Evolutionary conservation across 2,888 invertebrate genomes (phyloP).

Genomic region (Drosophila fungiperda): DNA sequence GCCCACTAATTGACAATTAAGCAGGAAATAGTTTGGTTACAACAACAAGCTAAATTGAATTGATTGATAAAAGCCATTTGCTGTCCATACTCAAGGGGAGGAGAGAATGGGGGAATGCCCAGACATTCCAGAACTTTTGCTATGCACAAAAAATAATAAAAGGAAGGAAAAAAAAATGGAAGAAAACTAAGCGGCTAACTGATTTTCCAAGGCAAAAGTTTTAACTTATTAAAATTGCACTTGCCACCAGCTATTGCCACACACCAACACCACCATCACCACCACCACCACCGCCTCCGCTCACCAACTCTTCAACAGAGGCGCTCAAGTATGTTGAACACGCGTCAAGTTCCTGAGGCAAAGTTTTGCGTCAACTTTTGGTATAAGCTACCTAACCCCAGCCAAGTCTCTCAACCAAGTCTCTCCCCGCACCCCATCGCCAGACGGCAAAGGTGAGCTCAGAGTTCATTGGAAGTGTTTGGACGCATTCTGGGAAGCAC

Average conservation of each 20-base stretch:
- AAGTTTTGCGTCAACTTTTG: constrained; percentile 77
- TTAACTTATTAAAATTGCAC: constrained; percentile 80
- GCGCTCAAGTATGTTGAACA: constrained; percentile 81
- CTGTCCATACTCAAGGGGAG: constrained; percentile 15
- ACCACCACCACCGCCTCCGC: neutral
- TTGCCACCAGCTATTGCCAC: constrained; percentile 51
- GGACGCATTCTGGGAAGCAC: constrained; percentile 45
- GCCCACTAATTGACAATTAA: constrained; percentile 78
- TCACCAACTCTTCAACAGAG: constrained; percentile 44
- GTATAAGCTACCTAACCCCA: constrained; percentile 29
- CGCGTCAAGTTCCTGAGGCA: constrained; percentile 79
- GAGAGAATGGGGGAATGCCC: neutral
- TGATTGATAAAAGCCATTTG: constrained; percentile 73
- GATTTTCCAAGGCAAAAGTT: constrained; percentile 76
- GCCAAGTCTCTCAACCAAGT: neutral
- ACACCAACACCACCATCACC: constrained; percentile 1
- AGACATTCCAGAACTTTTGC: constrained; percentile 43
- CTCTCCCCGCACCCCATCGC: neutral
- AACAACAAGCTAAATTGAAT: constrained; percentile 62
- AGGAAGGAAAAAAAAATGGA: constrained; percentile 9
- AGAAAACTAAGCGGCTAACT: constrained; percentile 75
- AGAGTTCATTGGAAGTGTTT: constrained; percentile 52
- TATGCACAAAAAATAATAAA: neutral
- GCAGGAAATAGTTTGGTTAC: constrained; percentile 70
- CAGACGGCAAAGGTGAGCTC: constrained; percentile 53